A percentile compares a stretch with the other conserved stretches of the same genome.
Evolutionary conservation across 2,113 vertebrate genomes (phyloP).

Genomic region (Machaerirhynchus nigripectus): DNA sequence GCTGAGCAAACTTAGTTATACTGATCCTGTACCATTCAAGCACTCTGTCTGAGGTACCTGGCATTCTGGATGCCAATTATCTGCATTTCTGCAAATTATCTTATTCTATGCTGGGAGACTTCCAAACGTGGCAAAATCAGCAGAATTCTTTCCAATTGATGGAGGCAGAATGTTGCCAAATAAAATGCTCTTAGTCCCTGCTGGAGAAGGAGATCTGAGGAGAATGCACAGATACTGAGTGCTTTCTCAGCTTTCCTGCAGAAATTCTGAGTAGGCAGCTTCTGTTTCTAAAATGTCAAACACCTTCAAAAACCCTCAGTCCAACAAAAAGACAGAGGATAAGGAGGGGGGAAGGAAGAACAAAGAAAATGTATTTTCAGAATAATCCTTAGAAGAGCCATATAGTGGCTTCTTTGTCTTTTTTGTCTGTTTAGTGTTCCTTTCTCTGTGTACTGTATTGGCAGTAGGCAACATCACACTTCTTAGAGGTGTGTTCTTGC

Average conservation of each 20-base stretch:
- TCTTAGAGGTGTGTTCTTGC: background rate
- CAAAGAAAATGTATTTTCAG: background rate
- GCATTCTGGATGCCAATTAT: background rate
- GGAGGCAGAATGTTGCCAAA: background rate
- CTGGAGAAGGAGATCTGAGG: background rate
- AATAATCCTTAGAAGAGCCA: background rate
- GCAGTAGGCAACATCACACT: background rate
- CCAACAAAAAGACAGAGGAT: background rate
- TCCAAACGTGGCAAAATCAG: background rate
- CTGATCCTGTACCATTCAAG: background rate
- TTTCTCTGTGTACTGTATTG: background rate
- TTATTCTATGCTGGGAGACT: background rate
- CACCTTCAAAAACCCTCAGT: background rate
- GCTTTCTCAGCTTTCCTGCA: background rate
- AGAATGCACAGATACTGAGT: background rate
- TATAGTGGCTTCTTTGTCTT: background rate
- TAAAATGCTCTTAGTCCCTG: background rate
- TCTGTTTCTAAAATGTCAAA: background rate
- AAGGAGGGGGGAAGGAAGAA: background rate
- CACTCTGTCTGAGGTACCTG: background rate
- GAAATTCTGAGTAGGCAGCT: background rate
- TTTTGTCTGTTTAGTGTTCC: background rate
- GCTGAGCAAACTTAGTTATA: background rate
- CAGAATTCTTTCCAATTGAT: background rate
- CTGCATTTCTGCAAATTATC: background rate